Evolutionary conservation across 2,113 vertebrate species (phyloP), one percentile per base, ranked within the genome.

Genomic region (Choloepus hoffmanni): DNA sequence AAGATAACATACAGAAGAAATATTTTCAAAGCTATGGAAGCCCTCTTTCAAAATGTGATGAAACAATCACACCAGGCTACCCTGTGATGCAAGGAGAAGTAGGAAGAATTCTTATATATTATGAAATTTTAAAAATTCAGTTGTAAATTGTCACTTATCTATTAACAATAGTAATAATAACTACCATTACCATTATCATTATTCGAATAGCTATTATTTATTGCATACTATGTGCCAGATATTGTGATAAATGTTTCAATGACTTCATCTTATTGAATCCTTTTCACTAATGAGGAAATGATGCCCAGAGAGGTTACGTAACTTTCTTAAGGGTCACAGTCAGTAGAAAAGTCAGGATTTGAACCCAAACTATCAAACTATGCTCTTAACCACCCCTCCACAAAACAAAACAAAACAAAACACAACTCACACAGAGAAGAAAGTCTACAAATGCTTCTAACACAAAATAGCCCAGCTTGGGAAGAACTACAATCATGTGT

Each of bases 251-350:
- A 48, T 85, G 95, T 50, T 85, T 92, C 40, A 92, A n/a, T 62
- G 82, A 87, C 36, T 94, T 18, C 40, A 87, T 77, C 58, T 88
- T 88, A 16, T 26, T n/a, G 63, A 92, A 58, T 67, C 45, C 23
- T 74, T 93, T 94, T 84, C 94, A 70, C 50, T 72, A 89, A 63
- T 72, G 30, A 92, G 70, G 45, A 96, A 96, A 68, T 90, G 48
- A 94, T 62, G 85, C 3, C 16, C 65, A 97, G 88, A 93, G 53
- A 95, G 26, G n/a, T 19, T 73, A 45, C 72, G 16, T 92, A 94
- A 77, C 26, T 83, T 84, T 89, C 50, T 89, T 53, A 90, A 92
- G 93, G 65, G 50, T 70, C 90, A 87, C 2, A 83, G 33, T 45
- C 53, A 93, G n/a, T 67, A 85, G 33, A 94, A 96, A 91, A 95